phyloP scores from a whole-genome alignment of 37 sponge, comb jelly and placozoan species.

The Cladorhizidae sp. region DNA sequence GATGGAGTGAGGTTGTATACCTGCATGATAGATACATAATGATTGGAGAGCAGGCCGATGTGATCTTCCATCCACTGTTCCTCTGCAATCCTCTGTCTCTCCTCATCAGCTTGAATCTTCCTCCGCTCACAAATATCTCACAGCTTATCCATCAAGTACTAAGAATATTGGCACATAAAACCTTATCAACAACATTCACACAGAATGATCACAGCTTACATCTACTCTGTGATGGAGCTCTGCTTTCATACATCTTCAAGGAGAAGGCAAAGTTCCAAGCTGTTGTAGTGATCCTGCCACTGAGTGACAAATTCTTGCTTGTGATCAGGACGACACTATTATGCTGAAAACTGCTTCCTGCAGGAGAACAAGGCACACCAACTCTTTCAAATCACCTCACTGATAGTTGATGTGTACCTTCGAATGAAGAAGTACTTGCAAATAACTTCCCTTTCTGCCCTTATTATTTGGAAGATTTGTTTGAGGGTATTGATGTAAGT shows the following conservation, averaged over 20 bases:
- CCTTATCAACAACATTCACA: not conserved
- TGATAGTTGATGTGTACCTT: slow-evolving; percentile 31
- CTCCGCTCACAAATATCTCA: slow-evolving; percentile 94
- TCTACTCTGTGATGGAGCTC: slow-evolving; percentile 94
- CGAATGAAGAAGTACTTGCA: slow-evolving; percentile 78
- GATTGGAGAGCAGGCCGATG: slow-evolving; percentile 77
- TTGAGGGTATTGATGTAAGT: slow-evolving; percentile 70
- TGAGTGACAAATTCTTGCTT: slow-evolving; percentile 92
- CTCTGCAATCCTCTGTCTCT: slow-evolving; percentile 61
- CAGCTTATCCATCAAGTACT: slow-evolving; percentile 90
- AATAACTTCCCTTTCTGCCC: slow-evolving; percentile 76
- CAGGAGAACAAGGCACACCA: not conserved
- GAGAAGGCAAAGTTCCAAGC: slow-evolving; percentile 65
- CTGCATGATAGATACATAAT: slow-evolving; percentile 91
- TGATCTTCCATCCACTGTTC: slow-evolving; percentile 94
- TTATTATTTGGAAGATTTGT: slow-evolving; percentile 55
- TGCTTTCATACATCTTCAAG: slow-evolving; percentile 84
- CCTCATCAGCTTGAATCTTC: slow-evolving; percentile 72
- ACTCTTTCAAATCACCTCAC: not conserved
- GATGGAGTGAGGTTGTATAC: slow-evolving; percentile 12
- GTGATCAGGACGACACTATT: slow-evolving; percentile 86
- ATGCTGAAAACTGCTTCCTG: slow-evolving; percentile 68
- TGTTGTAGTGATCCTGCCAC: slow-evolving; percentile 86
- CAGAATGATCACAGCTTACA: slow-evolving; percentile 43
- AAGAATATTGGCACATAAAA: not conserved